A percentile compares a stretch with the other conserved stretches of the same genome.
phyloP scores from a whole-genome alignment of 1,140 invertebrate species.

The Cotesia glomerata region DNA sequence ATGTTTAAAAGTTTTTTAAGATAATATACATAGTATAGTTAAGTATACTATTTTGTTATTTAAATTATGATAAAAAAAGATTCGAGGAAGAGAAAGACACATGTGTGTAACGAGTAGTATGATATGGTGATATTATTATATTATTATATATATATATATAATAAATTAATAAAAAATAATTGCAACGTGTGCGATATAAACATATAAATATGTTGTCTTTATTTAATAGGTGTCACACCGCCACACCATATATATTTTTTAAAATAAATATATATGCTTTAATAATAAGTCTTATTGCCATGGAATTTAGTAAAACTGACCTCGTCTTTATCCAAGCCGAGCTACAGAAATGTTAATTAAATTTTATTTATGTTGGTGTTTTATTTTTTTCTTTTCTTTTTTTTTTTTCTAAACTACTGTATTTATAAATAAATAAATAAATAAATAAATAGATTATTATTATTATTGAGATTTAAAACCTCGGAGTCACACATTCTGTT shows the following conservation, averaged over 20 bases:
- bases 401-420: constrained; percentile 3
- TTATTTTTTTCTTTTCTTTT: constrained; percentile 34
- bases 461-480: not conserved
- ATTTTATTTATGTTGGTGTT: constrained; percentile 54
- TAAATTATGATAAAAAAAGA: too few species aligned
- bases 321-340: constrained; percentile 87
- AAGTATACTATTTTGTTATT: too few species aligned
- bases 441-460: not conserved
- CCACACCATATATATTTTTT: not conserved
- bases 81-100: too few species aligned
- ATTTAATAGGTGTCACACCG: not conserved
- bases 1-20: too few species aligned
- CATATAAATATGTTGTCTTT: not conserved
- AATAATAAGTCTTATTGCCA: constrained; percentile 40
- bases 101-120: too few species aligned
- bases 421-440: not conserved
- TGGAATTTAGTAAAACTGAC: constrained; percentile 65
- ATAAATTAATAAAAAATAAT: not conserved
- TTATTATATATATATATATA: too few species aligned
- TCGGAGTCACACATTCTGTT: too few species aligned
- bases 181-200: not conserved
- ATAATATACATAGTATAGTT: too few species aligned
- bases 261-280: constrained; percentile 32
- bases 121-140: too few species aligned
- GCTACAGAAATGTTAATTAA: constrained; percentile 71